These are phyloP conservation scores for Clarias platycephalus DNA, from an alignment of 2,797 vertebrate genomes.

Conservation along the genomic window DNA sequence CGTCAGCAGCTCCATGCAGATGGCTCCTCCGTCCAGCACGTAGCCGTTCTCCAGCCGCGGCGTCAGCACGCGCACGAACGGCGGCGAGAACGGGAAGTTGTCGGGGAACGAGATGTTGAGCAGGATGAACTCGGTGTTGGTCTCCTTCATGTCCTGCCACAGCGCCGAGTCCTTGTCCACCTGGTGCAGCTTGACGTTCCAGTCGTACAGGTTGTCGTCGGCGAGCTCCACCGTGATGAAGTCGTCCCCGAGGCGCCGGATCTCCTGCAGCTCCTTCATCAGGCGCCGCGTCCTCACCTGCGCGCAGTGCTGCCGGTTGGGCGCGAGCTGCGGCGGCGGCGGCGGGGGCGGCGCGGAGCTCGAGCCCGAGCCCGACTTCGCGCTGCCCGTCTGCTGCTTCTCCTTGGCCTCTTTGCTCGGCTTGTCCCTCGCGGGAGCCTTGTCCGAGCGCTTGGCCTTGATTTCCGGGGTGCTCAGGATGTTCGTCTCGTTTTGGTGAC, in stretches of 20 bases:
- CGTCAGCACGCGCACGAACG: constrained; percentile 98
- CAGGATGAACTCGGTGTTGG: constrained; percentile 96
- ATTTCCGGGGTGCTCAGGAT: constrained; percentile 82
- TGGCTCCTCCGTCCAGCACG: constrained; percentile 97
- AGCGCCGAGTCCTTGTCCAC: constrained; percentile 99
- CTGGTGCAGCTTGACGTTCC: constrained; percentile 99
- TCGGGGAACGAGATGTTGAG: constrained; percentile 99
- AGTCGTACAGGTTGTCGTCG: constrained; percentile 98
- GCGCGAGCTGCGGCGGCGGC: constrained; percentile 74
- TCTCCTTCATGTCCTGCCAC: constrained; percentile 99
- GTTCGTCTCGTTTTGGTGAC: constrained; percentile 74
- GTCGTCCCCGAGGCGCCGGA: constrained; percentile 93
- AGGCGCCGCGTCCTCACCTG: constrained; percentile 94
- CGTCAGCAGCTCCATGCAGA: constrained; percentile 99
- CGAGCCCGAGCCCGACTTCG: constrained; percentile 72
- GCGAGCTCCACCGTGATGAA: constrained; percentile 99
- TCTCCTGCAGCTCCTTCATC: constrained; percentile 99
- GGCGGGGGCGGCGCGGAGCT: constrained; percentile 62
- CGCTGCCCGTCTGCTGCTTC: constrained; percentile 49
- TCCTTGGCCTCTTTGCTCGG: constrained; percentile 40
- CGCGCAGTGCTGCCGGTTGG: constrained; percentile 91
- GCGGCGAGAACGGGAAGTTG: constrained; percentile 98
- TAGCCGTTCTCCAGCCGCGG: constrained; percentile 98
- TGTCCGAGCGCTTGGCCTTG: constrained; percentile 83
- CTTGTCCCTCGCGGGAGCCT: constrained; percentile 69